Percentiles rank a stretch among this genome's conserved stretches.
phyloP scores from a whole-genome alignment of 2,113 vertebrate species.

The Coturnix japonica region DNA sequence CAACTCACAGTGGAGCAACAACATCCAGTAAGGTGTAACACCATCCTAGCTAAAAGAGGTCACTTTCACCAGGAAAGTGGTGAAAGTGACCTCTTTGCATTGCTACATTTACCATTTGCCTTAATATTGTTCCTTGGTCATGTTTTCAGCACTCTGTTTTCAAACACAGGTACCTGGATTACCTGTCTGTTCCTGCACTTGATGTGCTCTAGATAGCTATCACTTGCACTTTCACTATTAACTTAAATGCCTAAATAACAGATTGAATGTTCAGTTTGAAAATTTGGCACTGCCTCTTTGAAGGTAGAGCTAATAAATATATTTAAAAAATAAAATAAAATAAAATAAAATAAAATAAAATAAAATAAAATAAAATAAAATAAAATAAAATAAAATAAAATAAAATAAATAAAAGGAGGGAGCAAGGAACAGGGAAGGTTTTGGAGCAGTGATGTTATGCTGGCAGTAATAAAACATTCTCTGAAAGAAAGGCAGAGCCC shows the following conservation, averaged over 20 bases:
- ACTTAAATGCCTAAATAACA: background rate
- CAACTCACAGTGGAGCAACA: accelerated
- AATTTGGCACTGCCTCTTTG: background rate
- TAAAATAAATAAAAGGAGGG: too few relatives aligned
- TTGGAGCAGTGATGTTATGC: background rate
- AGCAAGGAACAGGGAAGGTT: accelerated
- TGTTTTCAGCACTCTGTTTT: background rate
- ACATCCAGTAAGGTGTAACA: background rate
- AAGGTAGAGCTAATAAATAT: background rate
- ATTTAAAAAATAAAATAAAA: too few relatives aligned
- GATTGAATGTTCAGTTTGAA: background rate
- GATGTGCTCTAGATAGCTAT: background rate
- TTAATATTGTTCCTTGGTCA: background rate
- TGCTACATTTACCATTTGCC: background rate
- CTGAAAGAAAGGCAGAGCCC: background rate
- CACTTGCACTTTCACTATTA: background rate
- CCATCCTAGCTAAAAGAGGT: background rate
- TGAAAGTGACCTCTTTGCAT: too few relatives aligned
- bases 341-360: too few relatives aligned
- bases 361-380: too few relatives aligned
- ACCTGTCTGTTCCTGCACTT: background rate
- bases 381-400: too few relatives aligned
- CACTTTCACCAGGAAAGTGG: background rate
- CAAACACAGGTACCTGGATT: background rate
- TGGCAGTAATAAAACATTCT: background rate